Evolutionary conservation across 2,113 vertebrate species (phyloP).

Genomic region (Spilogale gracilis): DNA sequence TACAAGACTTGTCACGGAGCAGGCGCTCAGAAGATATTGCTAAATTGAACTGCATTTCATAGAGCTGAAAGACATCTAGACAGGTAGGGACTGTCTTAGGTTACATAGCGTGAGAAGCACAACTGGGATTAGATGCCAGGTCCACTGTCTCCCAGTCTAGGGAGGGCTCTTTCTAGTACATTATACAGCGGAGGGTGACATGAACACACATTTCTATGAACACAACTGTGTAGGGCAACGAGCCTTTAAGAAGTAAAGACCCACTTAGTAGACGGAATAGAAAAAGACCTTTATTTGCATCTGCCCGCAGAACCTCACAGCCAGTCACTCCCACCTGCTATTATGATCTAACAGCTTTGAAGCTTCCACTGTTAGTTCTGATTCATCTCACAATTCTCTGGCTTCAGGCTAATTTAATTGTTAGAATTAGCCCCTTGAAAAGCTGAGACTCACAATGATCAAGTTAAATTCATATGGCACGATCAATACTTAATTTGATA

Average conservation of each 20-base stretch:
- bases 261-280: background rate
- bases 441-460: constrained; percentile 82
- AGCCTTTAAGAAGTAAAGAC: background rate
- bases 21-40: background rate
- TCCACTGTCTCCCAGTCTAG: background rate
- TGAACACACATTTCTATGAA: background rate
- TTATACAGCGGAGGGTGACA: background rate
- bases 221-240: background rate
- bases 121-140: background rate
- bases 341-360: background rate
- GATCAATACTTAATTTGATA: constrained; percentile 85
- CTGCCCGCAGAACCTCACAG: background rate
- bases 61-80: background rate
- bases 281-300: background rate
- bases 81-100: background rate
- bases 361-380: background rate
- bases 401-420: constrained; percentile 76
- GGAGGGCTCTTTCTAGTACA: background rate
- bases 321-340: background rate
- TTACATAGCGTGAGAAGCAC: background rate
- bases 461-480: constrained; percentile 85
- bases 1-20: background rate
- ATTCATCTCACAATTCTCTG: constrained; percentile 52
- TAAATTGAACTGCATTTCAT: background rate
- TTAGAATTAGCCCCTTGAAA: constrained; percentile 81